Conservation (phyloP, 2,113 vertebrate genomes). For the Dipodomys ordii region DNA sequence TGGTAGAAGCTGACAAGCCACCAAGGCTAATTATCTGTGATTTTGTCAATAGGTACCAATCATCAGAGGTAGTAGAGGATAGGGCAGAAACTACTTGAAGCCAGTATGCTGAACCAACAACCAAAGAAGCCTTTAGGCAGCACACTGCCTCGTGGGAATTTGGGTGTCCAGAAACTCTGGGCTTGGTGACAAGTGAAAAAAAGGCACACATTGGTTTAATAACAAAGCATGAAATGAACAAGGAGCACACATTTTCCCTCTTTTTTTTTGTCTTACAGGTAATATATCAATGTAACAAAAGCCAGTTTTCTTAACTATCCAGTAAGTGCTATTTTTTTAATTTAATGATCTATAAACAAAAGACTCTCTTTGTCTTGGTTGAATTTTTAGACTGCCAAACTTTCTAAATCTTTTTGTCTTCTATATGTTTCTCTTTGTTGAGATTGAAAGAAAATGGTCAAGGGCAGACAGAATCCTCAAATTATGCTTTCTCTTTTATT, state of each 20-base stretch:
- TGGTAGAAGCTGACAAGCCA: constrained; percentile 22
- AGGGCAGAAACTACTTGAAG: neutral
- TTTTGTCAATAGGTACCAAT: neutral
- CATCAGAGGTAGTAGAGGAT: neutral
- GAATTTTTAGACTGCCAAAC: constrained; percentile 9
- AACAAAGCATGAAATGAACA: constrained; percentile 32
- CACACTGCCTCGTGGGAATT: neutral
- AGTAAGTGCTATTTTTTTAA: constrained; percentile 39
- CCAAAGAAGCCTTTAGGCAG: neutral
- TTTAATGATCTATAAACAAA: constrained; percentile 26
- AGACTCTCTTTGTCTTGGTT: constrained; percentile 1
- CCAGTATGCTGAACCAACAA: neutral
- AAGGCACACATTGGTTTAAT: constrained; percentile 8
- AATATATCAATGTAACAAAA: constrained; percentile 13
- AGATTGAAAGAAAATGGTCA: constrained; percentile 51
- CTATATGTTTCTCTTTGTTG: constrained; percentile 33
- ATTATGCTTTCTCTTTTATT: constrained; percentile 49
- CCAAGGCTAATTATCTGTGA: constrained; percentile 50
- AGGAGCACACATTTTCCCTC: neutral
- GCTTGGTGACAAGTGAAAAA: neutral
- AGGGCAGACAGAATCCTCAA: neutral
- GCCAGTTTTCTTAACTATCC: neutral
- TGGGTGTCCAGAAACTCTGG: neutral
- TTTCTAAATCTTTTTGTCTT: constrained; percentile 52
- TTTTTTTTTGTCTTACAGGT: neutral